Evolutionary conservation across 2,888 invertebrate species (phyloP).

Genomic region (Nephrotoma appendiculata): DNA sequence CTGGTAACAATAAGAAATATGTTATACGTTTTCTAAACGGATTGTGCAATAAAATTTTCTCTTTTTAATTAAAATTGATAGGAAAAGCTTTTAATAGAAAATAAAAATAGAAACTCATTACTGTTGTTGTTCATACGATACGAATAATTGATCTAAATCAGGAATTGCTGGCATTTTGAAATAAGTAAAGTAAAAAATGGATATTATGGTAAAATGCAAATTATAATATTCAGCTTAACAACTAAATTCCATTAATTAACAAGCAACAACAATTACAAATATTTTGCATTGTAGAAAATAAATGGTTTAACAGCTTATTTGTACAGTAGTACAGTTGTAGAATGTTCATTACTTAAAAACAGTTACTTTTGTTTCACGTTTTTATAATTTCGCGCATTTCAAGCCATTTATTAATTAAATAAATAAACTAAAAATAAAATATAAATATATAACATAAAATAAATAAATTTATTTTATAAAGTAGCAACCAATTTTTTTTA

Average conservation of each 20-base stretch:
- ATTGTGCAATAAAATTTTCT: background rate
- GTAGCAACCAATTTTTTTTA: too few species aligned
- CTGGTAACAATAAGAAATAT: background rate
- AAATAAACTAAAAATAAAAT: too few species aligned
- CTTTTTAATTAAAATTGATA: background rate
- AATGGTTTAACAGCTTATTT: background rate
- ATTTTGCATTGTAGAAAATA: background rate
- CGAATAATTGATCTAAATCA: background rate
- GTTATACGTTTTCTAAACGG: background rate
- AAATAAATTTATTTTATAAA: too few species aligned
- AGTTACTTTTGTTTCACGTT: too few species aligned
- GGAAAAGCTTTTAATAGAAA: background rate
- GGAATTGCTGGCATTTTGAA: background rate
- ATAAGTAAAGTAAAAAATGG: background rate
- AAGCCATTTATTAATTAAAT: too few species aligned
- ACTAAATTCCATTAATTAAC: background rate
- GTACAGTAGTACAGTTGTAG: background rate
- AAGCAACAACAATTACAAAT: background rate
- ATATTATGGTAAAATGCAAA: background rate
- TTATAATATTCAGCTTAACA: background rate
- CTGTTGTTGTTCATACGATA: background rate
- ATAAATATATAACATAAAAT: too few species aligned
- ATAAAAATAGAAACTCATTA: background rate
- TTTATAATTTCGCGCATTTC: too few species aligned
- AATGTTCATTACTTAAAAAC: too few species aligned